Evolutionary conservation across 2,113 vertebrate species (phyloP).

Genomic region (Larimichthys polyactis): DNA sequence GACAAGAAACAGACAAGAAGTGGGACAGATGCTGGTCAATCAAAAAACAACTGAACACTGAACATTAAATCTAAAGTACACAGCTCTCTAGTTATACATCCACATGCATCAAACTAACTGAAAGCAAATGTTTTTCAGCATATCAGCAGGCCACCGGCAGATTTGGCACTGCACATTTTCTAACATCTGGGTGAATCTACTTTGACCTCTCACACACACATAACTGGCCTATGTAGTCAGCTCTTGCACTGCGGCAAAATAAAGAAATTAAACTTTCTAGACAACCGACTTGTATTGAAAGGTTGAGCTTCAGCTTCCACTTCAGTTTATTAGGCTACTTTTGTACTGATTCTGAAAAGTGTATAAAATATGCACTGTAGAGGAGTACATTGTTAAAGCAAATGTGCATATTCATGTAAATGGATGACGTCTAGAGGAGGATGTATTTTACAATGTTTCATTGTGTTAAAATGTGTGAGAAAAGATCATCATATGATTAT

Average conservation of each 20-base stretch:
- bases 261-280: neutral
- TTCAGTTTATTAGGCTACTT: neutral
- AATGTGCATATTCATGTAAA: neutral
- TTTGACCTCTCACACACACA: neutral
- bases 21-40: neutral
- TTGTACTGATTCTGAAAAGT: neutral
- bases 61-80: neutral
- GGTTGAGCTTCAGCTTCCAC: neutral
- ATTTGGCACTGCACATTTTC: neutral
- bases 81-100: neutral
- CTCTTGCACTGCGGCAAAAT: neutral
- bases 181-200: conserved; percentile 1
- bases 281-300: neutral
- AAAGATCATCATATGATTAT: neutral
- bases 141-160: neutral
- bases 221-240: neutral
- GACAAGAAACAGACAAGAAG: neutral
- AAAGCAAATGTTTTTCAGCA: conserved; percentile 15
- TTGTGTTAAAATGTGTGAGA: neutral
- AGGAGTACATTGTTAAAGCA: neutral
- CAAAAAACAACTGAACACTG: neutral
- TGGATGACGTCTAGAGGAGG: neutral
- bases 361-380: neutral
- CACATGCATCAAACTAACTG: neutral
- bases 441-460: neutral